Conservation (phyloP, 2,797 vertebrate genomes). For the Acridotheres tristis region DNA sequence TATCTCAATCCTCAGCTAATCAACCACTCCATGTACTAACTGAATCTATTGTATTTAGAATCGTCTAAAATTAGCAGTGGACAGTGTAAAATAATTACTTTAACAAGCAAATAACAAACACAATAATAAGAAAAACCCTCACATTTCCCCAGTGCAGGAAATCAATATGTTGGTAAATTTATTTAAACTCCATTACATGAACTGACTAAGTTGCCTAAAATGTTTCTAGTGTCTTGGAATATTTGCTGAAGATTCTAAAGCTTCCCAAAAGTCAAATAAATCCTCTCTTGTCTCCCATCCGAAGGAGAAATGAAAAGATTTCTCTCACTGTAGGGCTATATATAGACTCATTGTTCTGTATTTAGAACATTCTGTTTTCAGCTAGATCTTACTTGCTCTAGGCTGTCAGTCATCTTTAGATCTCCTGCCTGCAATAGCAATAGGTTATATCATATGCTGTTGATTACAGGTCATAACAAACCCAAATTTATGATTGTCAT, state of each 20-base stretch:
- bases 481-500: background rate
- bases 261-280: slow-evolving; percentile 6
- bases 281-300: background rate
- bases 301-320: slow-evolving; percentile 3
- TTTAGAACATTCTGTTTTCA: slow-evolving; percentile 21
- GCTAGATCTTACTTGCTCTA: background rate
- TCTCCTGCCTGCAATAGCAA: slow-evolving; percentile 1
- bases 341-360: slow-evolving; percentile 13
- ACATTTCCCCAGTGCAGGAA: background rate
- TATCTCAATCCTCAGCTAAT: background rate
- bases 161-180: background rate
- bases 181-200: background rate
- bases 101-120: slow-evolving; percentile 6
- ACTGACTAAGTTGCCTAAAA: background rate
- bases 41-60: background rate
- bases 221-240: background rate
- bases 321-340: background rate
- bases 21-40: background rate
- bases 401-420: slow-evolving; percentile 10
- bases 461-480: slow-evolving; percentile 44
- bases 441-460: background rate
- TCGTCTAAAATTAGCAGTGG: background rate
- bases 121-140: background rate
- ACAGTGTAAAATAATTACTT: background rate
- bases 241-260: slow-evolving; percentile 20